Evolutionary conservation across 2,797 vertebrate genomes (phyloP).

Genomic region (Dendrocincla fuliginosa): DNA sequence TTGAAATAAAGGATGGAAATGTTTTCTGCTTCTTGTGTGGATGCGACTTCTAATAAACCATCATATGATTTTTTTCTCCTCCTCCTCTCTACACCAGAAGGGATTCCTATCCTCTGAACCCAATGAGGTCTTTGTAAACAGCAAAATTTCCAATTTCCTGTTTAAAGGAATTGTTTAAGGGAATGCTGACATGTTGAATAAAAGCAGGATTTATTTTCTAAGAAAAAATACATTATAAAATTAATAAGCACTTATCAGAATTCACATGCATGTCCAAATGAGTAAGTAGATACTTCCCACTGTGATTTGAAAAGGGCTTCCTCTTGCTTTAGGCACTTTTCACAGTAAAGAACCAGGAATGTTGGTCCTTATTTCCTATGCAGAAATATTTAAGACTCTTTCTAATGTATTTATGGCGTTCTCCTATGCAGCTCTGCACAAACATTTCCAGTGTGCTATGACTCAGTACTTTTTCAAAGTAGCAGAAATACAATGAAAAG

Average conservation of each 20-base stretch:
- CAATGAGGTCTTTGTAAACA: not conserved
- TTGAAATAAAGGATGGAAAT: not conserved
- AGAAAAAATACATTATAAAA: not conserved
- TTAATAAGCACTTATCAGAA: not conserved
- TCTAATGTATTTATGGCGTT: slow-evolving; percentile 65
- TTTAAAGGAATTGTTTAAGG: not conserved
- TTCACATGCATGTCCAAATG: not conserved
- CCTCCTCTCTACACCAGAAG: not conserved
- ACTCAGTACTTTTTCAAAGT: slow-evolving; percentile 66
- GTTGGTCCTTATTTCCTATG: not conserved
- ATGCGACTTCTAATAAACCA: not conserved
- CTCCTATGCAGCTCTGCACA: slow-evolving; percentile 63
- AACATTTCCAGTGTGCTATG: slow-evolving; percentile 70
- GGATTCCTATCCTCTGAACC: not conserved
- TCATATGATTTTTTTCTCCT: not conserved
- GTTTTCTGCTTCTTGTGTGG: not conserved
- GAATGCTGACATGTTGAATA: not conserved
- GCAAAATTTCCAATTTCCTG: not conserved
- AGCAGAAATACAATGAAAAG: slow-evolving; percentile 73
- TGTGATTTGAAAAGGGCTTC: not conserved
- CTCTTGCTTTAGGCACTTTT: not conserved
- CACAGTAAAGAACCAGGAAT: not conserved
- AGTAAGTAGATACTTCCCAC: not conserved
- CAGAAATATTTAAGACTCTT: slow-evolving; percentile 65
- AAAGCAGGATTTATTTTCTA: not conserved